These are phyloP conservation scores for Oceanites oceanicus DNA, from an alignment of 2,113 vertebrate species.

Conservation along the genomic window DNA sequence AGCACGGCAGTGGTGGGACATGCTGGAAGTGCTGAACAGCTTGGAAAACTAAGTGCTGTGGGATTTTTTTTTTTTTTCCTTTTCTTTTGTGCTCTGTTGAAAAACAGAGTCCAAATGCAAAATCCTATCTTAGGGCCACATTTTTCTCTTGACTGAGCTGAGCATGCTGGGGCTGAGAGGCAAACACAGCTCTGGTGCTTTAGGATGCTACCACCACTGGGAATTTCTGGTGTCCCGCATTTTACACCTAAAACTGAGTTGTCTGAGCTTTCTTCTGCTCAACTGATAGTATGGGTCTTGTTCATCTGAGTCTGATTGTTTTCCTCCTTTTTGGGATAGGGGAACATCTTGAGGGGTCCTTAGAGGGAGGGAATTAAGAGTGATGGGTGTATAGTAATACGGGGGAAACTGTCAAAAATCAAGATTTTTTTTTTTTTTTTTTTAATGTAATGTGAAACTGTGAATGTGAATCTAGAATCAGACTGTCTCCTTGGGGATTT, in stretches of 20 bases:
- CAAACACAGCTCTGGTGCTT: background rate
- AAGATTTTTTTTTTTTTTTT: too few relatives aligned
- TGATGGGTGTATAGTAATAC: background rate
- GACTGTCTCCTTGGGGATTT: background rate
- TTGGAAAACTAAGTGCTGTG: background rate
- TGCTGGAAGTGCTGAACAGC: background rate
- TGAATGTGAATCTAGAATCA: background rate
- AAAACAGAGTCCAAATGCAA: background rate
- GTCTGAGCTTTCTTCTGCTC: background rate
- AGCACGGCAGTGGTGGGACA: rapidly evolving
- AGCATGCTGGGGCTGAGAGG: background rate
- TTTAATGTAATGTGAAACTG: background rate
- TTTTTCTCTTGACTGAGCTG: background rate
- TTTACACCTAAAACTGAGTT: background rate
- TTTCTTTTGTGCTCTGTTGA: background rate
- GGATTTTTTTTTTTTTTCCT: background rate
- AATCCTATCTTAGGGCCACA: background rate
- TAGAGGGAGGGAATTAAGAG: background rate
- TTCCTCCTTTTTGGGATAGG: background rate
- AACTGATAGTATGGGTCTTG: background rate
- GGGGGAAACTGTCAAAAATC: background rate
- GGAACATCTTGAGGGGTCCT: background rate
- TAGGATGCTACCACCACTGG: background rate
- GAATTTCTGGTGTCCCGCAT: background rate
- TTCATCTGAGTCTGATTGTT: background rate